These are phyloP conservation scores for Anthopleura xanthogrammica DNA, from an alignment of 92 coral and sea anemone species.

Conservation along the genomic window DNA sequence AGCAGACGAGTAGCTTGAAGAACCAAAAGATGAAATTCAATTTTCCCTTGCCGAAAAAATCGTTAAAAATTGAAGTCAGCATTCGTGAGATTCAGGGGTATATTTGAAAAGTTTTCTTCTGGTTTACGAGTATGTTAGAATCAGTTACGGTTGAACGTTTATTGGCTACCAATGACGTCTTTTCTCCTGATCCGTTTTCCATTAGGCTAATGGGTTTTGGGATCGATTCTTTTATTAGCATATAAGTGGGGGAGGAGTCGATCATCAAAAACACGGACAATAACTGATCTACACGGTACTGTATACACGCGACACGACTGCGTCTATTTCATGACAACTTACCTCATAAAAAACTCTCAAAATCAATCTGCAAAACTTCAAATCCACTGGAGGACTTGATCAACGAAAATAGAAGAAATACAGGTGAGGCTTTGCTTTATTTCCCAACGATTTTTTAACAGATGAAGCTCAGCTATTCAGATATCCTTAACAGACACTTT, in stretches of 20 bases:
- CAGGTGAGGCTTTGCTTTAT: not conserved
- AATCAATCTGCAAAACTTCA: not conserved
- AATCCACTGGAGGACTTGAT: not conserved
- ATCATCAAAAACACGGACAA: conserved; percentile 26
- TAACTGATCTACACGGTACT: conserved; percentile 4
- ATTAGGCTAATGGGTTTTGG: conserved; percentile 37
- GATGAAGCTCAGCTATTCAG: not conserved
- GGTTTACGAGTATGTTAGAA: not conserved
- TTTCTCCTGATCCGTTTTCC: conserved; percentile 37
- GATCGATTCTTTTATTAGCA: conserved; percentile 36
- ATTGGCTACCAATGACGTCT: conserved; percentile 19
- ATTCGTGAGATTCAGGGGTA: not conserved
- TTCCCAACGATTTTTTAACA: not conserved
- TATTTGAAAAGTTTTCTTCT: not conserved
- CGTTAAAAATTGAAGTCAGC: not conserved
- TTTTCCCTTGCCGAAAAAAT: no score
- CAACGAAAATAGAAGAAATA: not conserved
- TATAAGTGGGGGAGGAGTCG: conserved; percentile 41
- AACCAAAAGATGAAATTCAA: no score
- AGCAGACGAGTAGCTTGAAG: not conserved
- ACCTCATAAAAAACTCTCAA: not conserved
- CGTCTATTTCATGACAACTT: not conserved
- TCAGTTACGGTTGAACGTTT: conserved; percentile 23
- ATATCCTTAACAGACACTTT: not conserved
- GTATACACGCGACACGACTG: conserved; percentile 29